Base-by-base conservation (phyloP, 2,797 vertebrate species). In the Enteromius fasciolatus region DNA sequence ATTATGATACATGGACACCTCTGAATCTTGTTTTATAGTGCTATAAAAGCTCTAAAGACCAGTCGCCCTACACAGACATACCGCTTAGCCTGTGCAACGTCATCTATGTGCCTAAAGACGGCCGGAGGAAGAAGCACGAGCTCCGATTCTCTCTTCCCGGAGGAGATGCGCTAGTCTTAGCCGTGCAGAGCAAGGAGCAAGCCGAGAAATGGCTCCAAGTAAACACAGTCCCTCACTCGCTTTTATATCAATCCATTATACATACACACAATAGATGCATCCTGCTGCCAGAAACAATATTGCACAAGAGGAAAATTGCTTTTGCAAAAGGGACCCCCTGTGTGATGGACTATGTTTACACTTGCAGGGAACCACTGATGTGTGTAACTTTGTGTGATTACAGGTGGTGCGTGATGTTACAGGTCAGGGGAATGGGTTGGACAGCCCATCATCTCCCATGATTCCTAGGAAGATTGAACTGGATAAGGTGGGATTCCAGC, bases 171-270 rank as follows among this genome's bases (percentile, higher is more conserved):
- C 92, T 99, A 74, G 97, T 99, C 83, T 89, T 99, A 88, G 97
- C 98, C 0, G 96, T 98, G 84, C 98, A 99, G 94, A 99, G 98
- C 93, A 96, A 94, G 89, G 98, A 99, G 87, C 98, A 99, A 91
- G 98, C 98, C 0, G 96, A 98, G 86, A 95, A 97, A 88, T 99
- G 98, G 98, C 95, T 99, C 82, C 97, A 96, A 96, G 98, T 98
- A 94, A 64, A 14, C 72, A 41, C n/a, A 14, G 28, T 78, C 8
- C 10, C 70, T 70, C 46, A 10, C 76, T 48, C 17, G 59, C 25
- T 80, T 59, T 31, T 39, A 39, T 78, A 52, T 63, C 48, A 46
- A 33, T 87, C 39, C 18, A 20, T 78, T 69, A 75, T 76, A 46
- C 78, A 61, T 69, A 57, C 54, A 84, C 72, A 73, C 68, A 77